phyloP scores from a whole-genome alignment of 2,797 vertebrate species.

The Sebastes matsubarae region DNA sequence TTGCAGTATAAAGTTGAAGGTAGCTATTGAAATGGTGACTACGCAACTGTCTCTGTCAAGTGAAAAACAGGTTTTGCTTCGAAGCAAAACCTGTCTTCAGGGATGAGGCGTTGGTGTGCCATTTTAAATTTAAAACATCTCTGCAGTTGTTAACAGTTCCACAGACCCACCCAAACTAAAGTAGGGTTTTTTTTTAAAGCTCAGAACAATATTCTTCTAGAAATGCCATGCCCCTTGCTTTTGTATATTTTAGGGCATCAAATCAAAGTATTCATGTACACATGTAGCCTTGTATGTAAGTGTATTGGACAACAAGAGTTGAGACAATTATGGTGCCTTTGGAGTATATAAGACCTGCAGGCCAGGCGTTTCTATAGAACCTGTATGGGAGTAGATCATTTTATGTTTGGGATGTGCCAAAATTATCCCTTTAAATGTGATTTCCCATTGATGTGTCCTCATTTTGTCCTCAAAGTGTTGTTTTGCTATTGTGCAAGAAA shows the following conservation, averaged over 20 bases:
- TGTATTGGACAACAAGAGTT: background rate
- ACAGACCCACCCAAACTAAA: background rate
- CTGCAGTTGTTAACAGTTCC: background rate
- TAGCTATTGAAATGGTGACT: background rate
- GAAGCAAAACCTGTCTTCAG: constrained; percentile 19
- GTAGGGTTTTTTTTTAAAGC: background rate
- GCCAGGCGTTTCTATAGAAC: background rate
- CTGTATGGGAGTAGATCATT: background rate
- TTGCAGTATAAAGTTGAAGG: background rate
- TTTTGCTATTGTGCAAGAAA: background rate
- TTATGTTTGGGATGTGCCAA: background rate
- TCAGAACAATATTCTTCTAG: background rate
- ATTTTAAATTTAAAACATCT: background rate
- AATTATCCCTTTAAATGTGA: background rate
- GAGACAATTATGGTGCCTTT: background rate
- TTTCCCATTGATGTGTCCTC: background rate
- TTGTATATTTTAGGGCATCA: background rate
- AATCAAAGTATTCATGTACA: background rate
- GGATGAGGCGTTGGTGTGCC: background rate
- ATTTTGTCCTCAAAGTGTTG: background rate
- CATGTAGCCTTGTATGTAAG: background rate
- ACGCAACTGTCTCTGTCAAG: background rate
- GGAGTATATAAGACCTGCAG: background rate
- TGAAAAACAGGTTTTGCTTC: background rate
- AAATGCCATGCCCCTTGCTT: background rate